Evolutionary conservation across 2,113 vertebrate species (phyloP), one percentile per base, ranked within the genome.

Genomic region (Catharus fuscescens): DNA sequence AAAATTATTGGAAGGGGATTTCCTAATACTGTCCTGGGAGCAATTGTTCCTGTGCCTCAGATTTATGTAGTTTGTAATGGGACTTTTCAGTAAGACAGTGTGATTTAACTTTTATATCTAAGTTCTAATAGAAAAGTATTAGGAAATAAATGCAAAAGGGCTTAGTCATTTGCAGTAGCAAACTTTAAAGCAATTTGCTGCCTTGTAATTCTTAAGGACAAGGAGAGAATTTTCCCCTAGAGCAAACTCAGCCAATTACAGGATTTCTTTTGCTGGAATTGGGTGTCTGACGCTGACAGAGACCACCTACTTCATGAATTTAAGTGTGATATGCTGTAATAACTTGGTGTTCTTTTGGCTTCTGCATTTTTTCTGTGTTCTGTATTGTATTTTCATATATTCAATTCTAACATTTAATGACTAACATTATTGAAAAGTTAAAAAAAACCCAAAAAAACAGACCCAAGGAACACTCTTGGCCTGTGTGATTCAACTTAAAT

Each of bases 121-220:
- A 74, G 56, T 86, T 93, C 64, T 86, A 86, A 74, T 47, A 57
- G 64, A 71, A 84, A 92, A 86, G 56, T 86, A 88, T 84, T 93
- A 92, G 38, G 62, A 97, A 78, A 78, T 86, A 83, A 88, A 92
- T 95, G 92, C 34, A 81, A 94, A 92, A 80, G 26, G 25, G 9
- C 82, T 80, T 77, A 94, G 85, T 92, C 31, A 61, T 88, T 92
- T 79, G 28, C 66, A 74, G 71, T 60, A 73, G 44, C 40, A 80
- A 93, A 80, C 76, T 71, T 92, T 4, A 52, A 67, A 78, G 65
- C 77, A 80, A 62, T 84, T 86, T 42, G 9, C 64, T 80, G 36
- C 71, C 34, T 73, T 57, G 38, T 83, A 74, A 74, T 86, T 88
- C 86, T 86, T 88, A 73, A 93, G 79, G 52, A 74, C 40, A 56